Percentiles rank a stretch among this genome's conserved stretches.
These are phyloP conservation scores for Cetonia aurata DNA, from an alignment of 2,888 invertebrate species.

Conservation along the genomic window DNA sequence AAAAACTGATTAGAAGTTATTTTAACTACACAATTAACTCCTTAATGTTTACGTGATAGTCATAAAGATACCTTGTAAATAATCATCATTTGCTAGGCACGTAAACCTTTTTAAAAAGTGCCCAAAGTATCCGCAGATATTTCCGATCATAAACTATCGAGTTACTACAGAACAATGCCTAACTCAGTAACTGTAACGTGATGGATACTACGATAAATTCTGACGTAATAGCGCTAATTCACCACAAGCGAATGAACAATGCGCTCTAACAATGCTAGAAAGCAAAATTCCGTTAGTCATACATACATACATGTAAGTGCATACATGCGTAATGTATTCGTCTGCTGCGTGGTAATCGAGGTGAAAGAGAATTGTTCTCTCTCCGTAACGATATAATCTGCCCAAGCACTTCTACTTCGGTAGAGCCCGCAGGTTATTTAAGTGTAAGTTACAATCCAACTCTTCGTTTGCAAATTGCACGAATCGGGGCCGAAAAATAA, in stretches of 20 bases:
- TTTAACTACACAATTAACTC: too few species aligned
- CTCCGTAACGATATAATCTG: neutral
- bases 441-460: neutral
- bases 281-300: conserved; percentile 26
- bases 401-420: neutral
- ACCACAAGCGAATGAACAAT: conserved; percentile 10
- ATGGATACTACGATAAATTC: conserved; percentile 15
- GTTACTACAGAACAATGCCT: too few species aligned
- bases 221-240: conserved; percentile 21
- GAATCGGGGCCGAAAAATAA: too few species aligned
- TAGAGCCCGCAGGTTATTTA: neutral
- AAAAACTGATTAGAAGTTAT: too few species aligned
- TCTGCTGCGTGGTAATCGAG: neutral
- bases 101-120: too few species aligned
- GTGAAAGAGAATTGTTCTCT: neutral
- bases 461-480: neutral
- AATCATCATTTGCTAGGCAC: too few species aligned
- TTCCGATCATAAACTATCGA: too few species aligned
- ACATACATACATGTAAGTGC: conserved; percentile 12
- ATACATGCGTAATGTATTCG: neutral
- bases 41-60: too few species aligned
- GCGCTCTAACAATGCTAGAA: conserved; percentile 13
- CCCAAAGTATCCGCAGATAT: too few species aligned
- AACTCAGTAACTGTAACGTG: neutral
- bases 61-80: too few species aligned